Evolutionary conservation across 2,113 vertebrate species (phyloP).

Genomic region (Herpetotheres cachinnans): DNA sequence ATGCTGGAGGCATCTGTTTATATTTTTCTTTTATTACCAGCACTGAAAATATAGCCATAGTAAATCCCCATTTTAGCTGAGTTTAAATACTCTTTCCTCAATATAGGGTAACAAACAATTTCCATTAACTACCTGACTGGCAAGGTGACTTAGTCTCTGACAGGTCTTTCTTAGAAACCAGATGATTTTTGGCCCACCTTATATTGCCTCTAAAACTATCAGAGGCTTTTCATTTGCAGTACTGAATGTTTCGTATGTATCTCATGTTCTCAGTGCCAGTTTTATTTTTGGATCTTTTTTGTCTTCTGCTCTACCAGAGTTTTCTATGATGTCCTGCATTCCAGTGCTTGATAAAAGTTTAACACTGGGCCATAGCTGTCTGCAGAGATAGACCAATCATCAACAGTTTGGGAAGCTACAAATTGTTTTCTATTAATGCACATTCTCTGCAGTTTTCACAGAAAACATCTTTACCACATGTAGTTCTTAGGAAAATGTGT

Average conservation of each 20-base stretch:
- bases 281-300: not conserved
- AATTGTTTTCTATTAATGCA: not conserved
- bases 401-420: not conserved
- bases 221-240: not conserved
- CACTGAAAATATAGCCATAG: not conserved
- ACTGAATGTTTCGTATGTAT: not conserved
- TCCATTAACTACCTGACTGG: not conserved
- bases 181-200: not conserved
- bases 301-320: not conserved
- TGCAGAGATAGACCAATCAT: not conserved
- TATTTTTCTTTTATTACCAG: conserved; percentile 23
- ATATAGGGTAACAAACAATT: not conserved
- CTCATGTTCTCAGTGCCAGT: not conserved
- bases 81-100: not conserved
- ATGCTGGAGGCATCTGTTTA: conserved; percentile 4
- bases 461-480: not conserved
- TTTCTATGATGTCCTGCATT: not conserved
- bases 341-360: not conserved
- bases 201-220: not conserved
- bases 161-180: not conserved
- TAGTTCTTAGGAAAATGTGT: not conserved
- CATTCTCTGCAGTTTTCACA: not conserved
- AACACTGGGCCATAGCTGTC: not conserved
- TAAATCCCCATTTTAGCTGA: not conserved
- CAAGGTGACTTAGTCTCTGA: not conserved